Evolutionary conservation across 2,888 invertebrate genomes (phyloP), one percentile per base, ranked within the genome.

Genomic region (Tigriopus californicus): DNA sequence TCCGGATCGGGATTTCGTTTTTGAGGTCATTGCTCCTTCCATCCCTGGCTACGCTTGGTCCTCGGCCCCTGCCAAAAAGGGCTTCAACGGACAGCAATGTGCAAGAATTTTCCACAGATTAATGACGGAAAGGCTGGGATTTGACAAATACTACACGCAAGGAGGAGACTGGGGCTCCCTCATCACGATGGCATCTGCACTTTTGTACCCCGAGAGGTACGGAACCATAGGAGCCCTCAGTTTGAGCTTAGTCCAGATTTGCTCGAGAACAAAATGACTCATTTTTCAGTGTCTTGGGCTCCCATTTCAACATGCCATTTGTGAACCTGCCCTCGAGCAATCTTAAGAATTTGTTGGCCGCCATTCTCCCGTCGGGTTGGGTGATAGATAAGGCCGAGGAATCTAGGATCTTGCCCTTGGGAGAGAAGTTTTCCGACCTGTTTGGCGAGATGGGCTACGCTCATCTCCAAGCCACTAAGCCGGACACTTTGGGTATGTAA

Each of bases 381-480:
- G 61, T 70, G 40, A 63, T 68, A 25, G 63, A 65, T 10, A 62
- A 66, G 33, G 60, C 66, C 25, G 67, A 69, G 33, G 59, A 63
- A 22, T 57, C 63, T 2, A 66, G 63, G 46, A 13, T 68, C 48
- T 69, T 67, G 62, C 70, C 71, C 5, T 60, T 69, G 20, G 22
- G 54, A 12, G 63, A 64, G 11, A 65, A 61, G 25, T 61, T 70
- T 2, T 56, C 60, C n/a, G 61, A 62, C 40, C 8, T 71, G 2
- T n/a, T 73, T 10, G 63, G 66, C 48, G 75, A 77, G 63, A 63
- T 67, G 12, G 77, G 76, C 6, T 77, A 76, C 65, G 60, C 83
- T 65, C 88, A 89, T 67, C 64, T 89, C 5, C 90, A 91, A 68
- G 78, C 85, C 0, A 87, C 89, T 0, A 90, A 88, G 69, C 90